Evolutionary conservation across 2,113 vertebrate species (phyloP).

Genomic region (Serinus canaria): DNA sequence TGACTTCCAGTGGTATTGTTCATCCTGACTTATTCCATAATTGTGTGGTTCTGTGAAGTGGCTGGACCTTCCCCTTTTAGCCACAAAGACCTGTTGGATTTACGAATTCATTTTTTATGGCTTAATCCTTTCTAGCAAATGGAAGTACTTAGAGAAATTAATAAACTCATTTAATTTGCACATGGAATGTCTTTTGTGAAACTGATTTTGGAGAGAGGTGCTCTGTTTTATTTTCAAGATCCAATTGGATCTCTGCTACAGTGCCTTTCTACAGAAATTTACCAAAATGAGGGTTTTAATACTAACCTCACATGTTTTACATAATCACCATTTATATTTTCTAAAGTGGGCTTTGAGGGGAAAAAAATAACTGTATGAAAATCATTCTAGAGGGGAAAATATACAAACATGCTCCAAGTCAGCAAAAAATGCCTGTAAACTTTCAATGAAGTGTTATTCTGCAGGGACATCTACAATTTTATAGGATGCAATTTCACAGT

Average conservation of each 20-base stretch:
- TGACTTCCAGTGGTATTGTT: not conserved
- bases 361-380: not conserved
- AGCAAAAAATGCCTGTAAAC: slow-evolving; percentile 37
- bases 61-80: not conserved
- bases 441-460: slow-evolving; percentile 46
- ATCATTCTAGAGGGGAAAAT: not conserved
- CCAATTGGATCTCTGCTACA: not conserved
- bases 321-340: slow-evolving; percentile 17
- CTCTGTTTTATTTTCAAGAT: not conserved
- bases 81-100: not conserved
- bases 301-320: not conserved
- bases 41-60: not conserved
- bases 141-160: not conserved
- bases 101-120: not conserved
- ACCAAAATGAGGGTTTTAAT: not conserved
- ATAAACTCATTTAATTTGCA: not conserved
- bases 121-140: not conserved
- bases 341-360: not conserved
- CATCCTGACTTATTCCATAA: not conserved
- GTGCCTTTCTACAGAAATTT: not conserved
- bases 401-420: slow-evolving; percentile 18
- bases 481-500: slow-evolving; percentile 40
- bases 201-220: not conserved
- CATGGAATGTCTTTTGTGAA: not conserved
- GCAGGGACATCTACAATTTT: slow-evolving; percentile 22